These are phyloP conservation scores for Propithecus coquereli DNA, from an alignment of 2,113 vertebrate species.

Conservation along the genomic window DNA sequence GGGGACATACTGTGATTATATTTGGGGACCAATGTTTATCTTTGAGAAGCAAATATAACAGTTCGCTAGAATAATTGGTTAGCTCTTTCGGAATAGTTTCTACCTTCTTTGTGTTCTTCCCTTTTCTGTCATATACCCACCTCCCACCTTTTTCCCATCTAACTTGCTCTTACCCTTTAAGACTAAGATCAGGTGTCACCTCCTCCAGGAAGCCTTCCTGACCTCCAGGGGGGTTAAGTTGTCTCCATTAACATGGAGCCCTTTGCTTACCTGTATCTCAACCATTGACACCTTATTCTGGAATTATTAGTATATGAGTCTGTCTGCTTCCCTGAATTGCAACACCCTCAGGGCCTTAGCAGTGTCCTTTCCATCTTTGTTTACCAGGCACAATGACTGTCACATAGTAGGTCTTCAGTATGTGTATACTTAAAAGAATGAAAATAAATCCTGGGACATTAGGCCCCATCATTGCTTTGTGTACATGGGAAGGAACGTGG, in stretches of 20 bases:
- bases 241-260: background rate
- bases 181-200: background rate
- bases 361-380: background rate
- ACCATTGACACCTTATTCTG: background rate
- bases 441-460: background rate
- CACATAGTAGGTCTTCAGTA: background rate
- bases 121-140: background rate
- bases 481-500: fast-evolving
- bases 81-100: background rate
- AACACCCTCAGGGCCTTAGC: background rate
- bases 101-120: background rate
- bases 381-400: background rate
- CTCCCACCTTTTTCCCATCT: background rate
- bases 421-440: background rate
- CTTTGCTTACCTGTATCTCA: background rate
- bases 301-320: background rate
- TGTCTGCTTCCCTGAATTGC: background rate
- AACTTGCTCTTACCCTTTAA: background rate
- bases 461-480: background rate
- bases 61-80: background rate
- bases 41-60: background rate
- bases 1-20: background rate
- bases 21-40: background rate
- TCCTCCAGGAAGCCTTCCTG: background rate
- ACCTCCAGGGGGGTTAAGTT: background rate